Conservation (phyloP, 1,140 invertebrate species). For the Sesamia nonagrioides region DNA sequence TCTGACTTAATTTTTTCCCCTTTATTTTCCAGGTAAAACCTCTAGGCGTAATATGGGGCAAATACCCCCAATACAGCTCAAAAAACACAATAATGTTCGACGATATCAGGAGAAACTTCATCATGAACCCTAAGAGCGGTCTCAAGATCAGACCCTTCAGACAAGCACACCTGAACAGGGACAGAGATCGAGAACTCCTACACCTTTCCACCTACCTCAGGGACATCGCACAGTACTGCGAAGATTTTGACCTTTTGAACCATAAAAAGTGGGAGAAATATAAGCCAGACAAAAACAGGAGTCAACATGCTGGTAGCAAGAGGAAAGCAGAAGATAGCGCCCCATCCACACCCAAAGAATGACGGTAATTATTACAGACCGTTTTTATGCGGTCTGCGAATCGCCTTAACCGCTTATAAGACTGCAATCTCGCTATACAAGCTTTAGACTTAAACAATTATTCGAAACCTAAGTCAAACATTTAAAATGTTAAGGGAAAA, state of each 20-base stretch:
- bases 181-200: constrained; percentile 94
- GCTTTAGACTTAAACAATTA: background rate
- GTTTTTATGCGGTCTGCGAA: constrained; percentile 10
- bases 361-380: constrained; percentile 59
- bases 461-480: constrained; percentile 26
- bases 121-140: constrained; percentile 99
- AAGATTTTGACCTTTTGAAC: constrained; percentile 95
- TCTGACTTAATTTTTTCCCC: too few species aligned
- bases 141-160: constrained; percentile 96
- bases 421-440: constrained; percentile 9
- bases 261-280: constrained; percentile 97
- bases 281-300: constrained; percentile 87
- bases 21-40: constrained; percentile 94
- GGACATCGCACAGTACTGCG: constrained; percentile 93
- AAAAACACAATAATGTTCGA: constrained; percentile 99
- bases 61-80: constrained; percentile 94
- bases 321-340: constrained; percentile 83
- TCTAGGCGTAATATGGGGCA: constrained; percentile 98
- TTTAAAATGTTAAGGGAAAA: constrained; percentile 28
- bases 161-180: constrained; percentile 95
- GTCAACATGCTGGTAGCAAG: constrained; percentile 79
- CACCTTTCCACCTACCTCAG: constrained; percentile 95
- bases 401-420: constrained; percentile 47
- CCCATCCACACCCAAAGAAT: constrained; percentile 71
- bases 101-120: constrained; percentile 98